phyloP scores from a whole-genome alignment of 2,797 vertebrate genomes.

The Enteromius radiatus region DNA sequence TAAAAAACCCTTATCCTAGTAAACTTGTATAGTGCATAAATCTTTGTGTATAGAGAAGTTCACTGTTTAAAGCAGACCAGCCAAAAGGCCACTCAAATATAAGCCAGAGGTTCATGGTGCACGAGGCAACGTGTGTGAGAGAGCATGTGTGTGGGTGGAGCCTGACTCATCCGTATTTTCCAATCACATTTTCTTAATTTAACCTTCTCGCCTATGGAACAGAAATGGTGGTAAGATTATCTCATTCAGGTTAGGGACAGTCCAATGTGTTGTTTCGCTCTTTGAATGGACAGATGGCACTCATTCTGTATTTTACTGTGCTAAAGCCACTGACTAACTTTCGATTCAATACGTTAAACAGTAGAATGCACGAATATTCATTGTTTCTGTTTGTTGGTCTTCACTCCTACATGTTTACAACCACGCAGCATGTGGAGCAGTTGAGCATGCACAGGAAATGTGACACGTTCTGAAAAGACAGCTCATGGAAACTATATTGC shows the following conservation, averaged over 20 bases:
- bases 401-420: slow-evolving; percentile 57
- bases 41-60: background rate
- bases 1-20: too few relatives aligned
- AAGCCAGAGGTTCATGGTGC: background rate
- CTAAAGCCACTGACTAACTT: background rate
- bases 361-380: background rate
- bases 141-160: slow-evolving; percentile 48
- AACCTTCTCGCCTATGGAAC: slow-evolving; percentile 36
- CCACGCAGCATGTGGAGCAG: slow-evolving; percentile 52
- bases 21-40: too few relatives aligned
- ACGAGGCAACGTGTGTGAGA: background rate
- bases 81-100: background rate
- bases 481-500: slow-evolving; percentile 56
- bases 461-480: slow-evolving; percentile 58
- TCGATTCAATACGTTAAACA: background rate
- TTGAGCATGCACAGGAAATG: slow-evolving; percentile 59
- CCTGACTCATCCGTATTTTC: slow-evolving; percentile 55
- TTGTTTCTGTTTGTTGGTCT: slow-evolving; percentile 41
- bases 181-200: slow-evolving; percentile 23
- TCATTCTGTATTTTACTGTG: background rate
- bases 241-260: slow-evolving; percentile 13
- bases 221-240: slow-evolving; percentile 15
- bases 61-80: background rate
- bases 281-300: background rate
- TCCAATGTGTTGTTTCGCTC: background rate